Evolutionary conservation across 1,140 invertebrate species (phyloP).

Genomic region (Rhagoletis pomonella): DNA sequence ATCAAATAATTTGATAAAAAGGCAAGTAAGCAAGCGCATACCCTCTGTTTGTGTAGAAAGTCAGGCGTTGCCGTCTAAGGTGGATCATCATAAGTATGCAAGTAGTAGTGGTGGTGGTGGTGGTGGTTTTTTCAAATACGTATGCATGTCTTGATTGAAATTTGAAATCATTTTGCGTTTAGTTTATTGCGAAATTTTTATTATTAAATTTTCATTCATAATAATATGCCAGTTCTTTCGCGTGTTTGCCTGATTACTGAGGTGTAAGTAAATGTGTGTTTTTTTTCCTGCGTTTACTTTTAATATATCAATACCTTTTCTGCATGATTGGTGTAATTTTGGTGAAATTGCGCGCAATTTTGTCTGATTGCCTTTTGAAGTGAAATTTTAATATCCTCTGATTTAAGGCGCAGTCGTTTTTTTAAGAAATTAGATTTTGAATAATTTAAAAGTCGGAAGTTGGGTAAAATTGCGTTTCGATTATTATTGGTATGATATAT

Average conservation of each 20-base stretch:
- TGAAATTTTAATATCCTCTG: slow-evolving; percentile 22
- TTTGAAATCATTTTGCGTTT: slow-evolving; percentile 49
- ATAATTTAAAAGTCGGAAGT: neutral
- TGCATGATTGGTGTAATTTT: slow-evolving; percentile 29
- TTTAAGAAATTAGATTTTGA: neutral
- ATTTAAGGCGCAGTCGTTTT: neutral
- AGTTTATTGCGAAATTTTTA: slow-evolving; percentile 45
- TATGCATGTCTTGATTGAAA: slow-evolving; percentile 19
- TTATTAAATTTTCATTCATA: slow-evolving; percentile 51
- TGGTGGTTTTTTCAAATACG: neutral
- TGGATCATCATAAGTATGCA: neutral
- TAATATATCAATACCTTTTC: slow-evolving; percentile 17
- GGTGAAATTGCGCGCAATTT: neutral
- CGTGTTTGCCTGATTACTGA: neutral
- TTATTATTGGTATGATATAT: no score
- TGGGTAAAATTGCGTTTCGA: no score
- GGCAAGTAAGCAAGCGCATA: neutral
- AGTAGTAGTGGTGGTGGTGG: neutral
- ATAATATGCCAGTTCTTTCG: neutral
- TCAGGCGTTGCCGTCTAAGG: neutral
- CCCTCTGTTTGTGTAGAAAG: neutral
- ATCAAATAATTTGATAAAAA: slow-evolving; percentile 49
- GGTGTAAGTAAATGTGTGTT: slow-evolving; percentile 8
- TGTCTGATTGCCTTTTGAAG: neutral
- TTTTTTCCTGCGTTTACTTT: neutral